These are phyloP conservation scores for Chauna torquata DNA, from an alignment of 2,113 vertebrate species.

Conservation along the genomic window DNA sequence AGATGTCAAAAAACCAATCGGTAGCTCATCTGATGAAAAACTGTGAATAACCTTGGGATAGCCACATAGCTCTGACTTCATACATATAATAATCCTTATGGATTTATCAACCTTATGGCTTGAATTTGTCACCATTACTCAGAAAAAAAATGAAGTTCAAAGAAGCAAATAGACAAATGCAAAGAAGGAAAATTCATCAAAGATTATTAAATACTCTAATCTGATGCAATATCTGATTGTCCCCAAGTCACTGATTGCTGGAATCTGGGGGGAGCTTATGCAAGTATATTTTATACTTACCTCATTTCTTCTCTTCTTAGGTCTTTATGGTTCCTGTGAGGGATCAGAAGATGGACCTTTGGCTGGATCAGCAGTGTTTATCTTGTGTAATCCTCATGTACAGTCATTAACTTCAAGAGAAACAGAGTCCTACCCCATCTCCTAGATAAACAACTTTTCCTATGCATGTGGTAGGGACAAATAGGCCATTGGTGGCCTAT, in stretches of 20 bases:
- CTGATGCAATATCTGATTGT: background rate
- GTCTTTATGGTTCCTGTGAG: background rate
- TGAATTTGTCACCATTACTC: background rate
- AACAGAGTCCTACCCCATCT: background rate
- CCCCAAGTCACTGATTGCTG: background rate
- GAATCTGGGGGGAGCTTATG: background rate
- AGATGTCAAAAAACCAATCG: background rate
- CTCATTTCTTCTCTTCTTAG: background rate
- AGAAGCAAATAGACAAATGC: background rate
- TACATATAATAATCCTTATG: background rate
- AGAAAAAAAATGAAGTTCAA: background rate
- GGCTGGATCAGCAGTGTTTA: background rate
- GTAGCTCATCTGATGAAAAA: background rate
- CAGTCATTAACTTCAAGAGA: background rate
- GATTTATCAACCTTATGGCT: background rate
- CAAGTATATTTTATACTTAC: background rate
- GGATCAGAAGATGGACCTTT: background rate
- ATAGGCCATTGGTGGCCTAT: background rate
- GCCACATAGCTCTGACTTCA: background rate
- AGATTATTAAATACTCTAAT: background rate
- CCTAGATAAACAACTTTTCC: background rate
- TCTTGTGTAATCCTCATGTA: background rate
- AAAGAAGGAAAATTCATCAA: background rate
- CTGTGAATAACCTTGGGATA: background rate
- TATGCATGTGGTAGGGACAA: background rate